phyloP scores from a whole-genome alignment of 2,797 vertebrate genomes.

The Borostomias antarcticus region DNA sequence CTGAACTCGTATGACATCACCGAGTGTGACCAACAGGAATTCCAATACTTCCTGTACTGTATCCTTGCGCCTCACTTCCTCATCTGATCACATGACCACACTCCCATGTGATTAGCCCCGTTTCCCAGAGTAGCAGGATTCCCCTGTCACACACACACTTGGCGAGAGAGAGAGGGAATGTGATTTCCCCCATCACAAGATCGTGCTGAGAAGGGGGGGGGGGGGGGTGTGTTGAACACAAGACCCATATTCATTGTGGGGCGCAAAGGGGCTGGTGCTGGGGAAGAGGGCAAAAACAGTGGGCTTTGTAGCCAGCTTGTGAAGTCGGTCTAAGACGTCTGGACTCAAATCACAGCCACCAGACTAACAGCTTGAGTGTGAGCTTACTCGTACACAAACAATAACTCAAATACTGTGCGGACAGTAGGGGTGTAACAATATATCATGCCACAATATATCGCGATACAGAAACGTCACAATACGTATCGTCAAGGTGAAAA shows the following conservation, averaged over 20 bases:
- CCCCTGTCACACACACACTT: constrained; percentile 35
- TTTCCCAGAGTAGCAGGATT: constrained; percentile 39
- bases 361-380: background rate
- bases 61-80: constrained; percentile 10
- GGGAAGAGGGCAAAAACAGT: background rate
- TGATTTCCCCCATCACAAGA: constrained; percentile 57
- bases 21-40: constrained; percentile 22
- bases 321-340: constrained; percentile 2
- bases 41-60: constrained; percentile 22
- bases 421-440: too few species aligned
- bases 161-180: constrained; percentile 54
- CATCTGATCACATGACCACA: constrained; percentile 55
- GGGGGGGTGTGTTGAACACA: constrained; percentile 51
- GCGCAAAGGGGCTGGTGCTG: constrained; percentile 7
- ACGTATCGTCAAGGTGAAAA: too few species aligned
- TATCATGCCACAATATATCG: too few species aligned
- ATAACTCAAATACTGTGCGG: background rate
- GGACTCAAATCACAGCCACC: background rate
- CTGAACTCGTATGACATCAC: constrained; percentile 36
- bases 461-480: too few species aligned
- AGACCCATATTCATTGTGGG: constrained; percentile 32
- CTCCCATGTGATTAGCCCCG: constrained; percentile 53
- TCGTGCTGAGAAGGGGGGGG: constrained; percentile 43
- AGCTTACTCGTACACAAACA: background rate
- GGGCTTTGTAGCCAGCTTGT: background rate